These are phyloP conservation scores for Sebastes diploproa DNA, from an alignment of 2,797 vertebrate species.

Conservation along the genomic window DNA sequence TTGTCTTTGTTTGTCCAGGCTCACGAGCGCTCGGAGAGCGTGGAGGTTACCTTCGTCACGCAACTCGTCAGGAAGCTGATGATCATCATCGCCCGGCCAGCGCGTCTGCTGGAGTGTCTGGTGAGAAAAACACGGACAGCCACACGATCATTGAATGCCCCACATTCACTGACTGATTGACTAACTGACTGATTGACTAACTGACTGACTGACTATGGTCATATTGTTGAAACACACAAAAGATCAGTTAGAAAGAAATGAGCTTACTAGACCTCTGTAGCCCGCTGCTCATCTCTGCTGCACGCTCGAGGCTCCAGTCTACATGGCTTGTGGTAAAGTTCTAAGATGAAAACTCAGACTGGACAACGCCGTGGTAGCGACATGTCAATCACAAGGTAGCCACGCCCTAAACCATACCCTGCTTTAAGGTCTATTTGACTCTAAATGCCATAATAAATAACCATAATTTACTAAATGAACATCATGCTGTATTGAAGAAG, in stretches of 20 bases:
- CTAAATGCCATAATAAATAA: too few species aligned
- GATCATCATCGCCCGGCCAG: conserved; percentile 95
- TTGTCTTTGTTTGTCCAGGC: conserved; percentile 79
- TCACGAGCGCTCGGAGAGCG: conserved; percentile 94
- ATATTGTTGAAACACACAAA: background rate
- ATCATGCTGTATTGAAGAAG: too few species aligned
- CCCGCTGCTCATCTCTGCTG: background rate
- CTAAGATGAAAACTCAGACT: too few species aligned
- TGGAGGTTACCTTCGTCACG: conserved; percentile 94
- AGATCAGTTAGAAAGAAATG: background rate
- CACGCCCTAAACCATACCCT: too few species aligned
- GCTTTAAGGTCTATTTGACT: too few species aligned
- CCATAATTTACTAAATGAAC: too few species aligned
- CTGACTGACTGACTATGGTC: background rate
- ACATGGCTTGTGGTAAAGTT: background rate
- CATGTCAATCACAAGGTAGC: too few species aligned
- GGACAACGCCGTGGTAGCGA: too few species aligned
- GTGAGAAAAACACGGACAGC: conserved; percentile 76
- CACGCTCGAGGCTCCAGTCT: background rate
- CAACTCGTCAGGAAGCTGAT: conserved; percentile 94
- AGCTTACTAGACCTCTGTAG: background rate
- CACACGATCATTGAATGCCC: background rate
- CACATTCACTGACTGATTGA: background rate
- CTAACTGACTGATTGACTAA: background rate
- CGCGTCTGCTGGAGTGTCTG: conserved; percentile 95